A percentile compares a stretch with the other conserved stretches of the same genome.
These are phyloP conservation scores for Perognathus longimembris DNA, from an alignment of 2,113 vertebrate genomes.

Conservation along the genomic window DNA sequence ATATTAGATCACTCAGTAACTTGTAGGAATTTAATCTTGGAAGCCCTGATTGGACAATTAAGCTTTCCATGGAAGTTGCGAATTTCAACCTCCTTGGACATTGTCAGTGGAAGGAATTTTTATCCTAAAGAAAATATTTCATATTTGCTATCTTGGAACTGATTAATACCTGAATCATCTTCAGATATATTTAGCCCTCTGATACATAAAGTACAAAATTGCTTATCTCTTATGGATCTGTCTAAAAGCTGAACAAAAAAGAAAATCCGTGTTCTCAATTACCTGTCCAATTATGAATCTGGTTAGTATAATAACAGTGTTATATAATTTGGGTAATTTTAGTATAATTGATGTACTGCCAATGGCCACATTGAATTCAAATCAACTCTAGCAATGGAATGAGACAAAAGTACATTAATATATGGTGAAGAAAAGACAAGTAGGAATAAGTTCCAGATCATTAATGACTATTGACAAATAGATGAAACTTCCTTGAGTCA, in stretches of 20 bases:
- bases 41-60: not conserved
- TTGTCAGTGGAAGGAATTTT: slow-evolving; percentile 46
- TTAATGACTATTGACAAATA: not conserved
- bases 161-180: not conserved
- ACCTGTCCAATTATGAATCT: slow-evolving; percentile 30
- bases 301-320: slow-evolving; percentile 25
- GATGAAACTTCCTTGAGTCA: slow-evolving; percentile 12
- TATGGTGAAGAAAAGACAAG: slow-evolving; percentile 14
- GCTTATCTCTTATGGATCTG: slow-evolving; percentile 16
- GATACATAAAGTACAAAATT: slow-evolving; percentile 3
- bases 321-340: slow-evolving; percentile 53
- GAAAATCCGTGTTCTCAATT: slow-evolving; percentile 40
- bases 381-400: slow-evolving; percentile 1
- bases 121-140: slow-evolving; percentile 17
- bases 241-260: slow-evolving; percentile 46
- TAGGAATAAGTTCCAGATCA: slow-evolving; percentile 6
- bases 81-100: not conserved
- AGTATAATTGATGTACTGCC: slow-evolving; percentile 10
- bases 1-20: slow-evolving; percentile 3
- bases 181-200: slow-evolving; percentile 14
- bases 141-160: slow-evolving; percentile 37
- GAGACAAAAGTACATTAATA: slow-evolving; percentile 38
- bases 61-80: slow-evolving; percentile 22
- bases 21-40: not conserved
- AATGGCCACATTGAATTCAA: slow-evolving; percentile 45